These are phyloP conservation scores for Darevskia nairensis DNA, from an alignment of 2,797 vertebrate species.

Conservation along the genomic window DNA sequence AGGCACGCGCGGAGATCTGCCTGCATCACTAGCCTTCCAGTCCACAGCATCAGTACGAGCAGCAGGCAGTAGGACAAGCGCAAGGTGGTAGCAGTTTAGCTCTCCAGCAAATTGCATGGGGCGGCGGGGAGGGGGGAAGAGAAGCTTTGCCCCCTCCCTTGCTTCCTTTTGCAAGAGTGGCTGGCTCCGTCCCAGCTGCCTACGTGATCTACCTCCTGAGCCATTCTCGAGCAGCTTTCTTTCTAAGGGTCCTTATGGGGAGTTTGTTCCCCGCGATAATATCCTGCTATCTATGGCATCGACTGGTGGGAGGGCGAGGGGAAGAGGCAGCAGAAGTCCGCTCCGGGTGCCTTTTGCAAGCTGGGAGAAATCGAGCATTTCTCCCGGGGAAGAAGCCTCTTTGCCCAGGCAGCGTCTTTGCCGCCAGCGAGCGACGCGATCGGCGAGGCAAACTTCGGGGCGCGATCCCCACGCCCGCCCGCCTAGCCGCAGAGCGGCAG, in stretches of 20 bases:
- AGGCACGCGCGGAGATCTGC: conserved; percentile 33
- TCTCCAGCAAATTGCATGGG: not conserved
- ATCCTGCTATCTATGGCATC: not conserved
- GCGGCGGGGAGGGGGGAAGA: not conserved
- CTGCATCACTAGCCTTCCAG: conserved; percentile 18
- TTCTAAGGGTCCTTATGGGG: not conserved
- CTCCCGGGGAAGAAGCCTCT: not conserved
- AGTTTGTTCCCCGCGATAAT: not conserved
- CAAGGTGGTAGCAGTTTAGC: not conserved
- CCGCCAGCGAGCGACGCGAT: not conserved
- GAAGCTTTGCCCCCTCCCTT: not conserved
- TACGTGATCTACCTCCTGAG: conserved; percentile 29
- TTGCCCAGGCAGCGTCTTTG: not conserved
- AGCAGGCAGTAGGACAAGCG: not conserved
- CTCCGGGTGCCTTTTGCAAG: not conserved
- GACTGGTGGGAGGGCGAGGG: not conserved
- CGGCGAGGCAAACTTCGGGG: conserved; percentile 26
- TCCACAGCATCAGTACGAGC: conserved; percentile 4
- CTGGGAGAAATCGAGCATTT: not conserved
- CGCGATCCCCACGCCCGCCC: not conserved
- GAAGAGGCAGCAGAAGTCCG: not conserved
- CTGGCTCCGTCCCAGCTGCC: conserved; percentile 24
- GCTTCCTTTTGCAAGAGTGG: conserved; percentile 24
- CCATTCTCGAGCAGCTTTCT: conserved; percentile 26
- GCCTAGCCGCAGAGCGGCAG: conserved; percentile 9